Percentiles rank a stretch among this genome's conserved stretches.
These are phyloP conservation scores for Drosophila orosa DNA, from an alignment of 1,140 invertebrate species.

Conservation along the genomic window DNA sequence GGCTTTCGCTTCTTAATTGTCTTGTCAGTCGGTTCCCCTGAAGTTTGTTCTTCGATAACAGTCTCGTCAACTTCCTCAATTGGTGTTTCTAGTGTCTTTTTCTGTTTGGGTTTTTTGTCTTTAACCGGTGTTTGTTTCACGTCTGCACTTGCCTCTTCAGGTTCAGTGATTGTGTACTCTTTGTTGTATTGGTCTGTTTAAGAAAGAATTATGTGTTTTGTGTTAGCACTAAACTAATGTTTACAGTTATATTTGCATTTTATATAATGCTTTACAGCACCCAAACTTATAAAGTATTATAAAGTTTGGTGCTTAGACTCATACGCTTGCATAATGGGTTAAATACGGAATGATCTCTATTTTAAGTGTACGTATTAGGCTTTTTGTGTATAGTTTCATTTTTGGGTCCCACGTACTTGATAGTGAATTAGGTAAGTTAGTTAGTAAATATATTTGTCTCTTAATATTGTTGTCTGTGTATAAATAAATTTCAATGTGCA, in stretches of 20 bases:
- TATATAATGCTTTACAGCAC: conserved; percentile 76
- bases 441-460: conserved; percentile 59
- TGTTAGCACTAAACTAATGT: conserved; percentile 79
- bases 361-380: conserved; percentile 43
- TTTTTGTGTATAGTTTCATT: conserved; percentile 39
- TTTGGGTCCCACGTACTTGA: conserved; percentile 42
- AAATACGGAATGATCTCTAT: conserved; percentile 37
- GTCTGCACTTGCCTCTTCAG: conserved; percentile 81
- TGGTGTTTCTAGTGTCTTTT: conserved; percentile 54
- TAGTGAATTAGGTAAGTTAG: conserved; percentile 35
- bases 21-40: conserved; percentile 60
- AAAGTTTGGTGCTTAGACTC: conserved; percentile 54
- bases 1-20: conserved; percentile 63
- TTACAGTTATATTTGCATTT: conserved; percentile 80
- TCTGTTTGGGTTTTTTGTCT: conserved; percentile 68
- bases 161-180: conserved; percentile 84
- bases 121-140: conserved; percentile 79
- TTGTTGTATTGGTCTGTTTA: conserved; percentile 83
- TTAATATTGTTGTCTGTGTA: conserved; percentile 6
- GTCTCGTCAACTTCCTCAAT: conserved; percentile 65
- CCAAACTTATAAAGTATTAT: conserved; percentile 28
- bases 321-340: conserved; percentile 59
- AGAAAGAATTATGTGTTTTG: conserved; percentile 81
- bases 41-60: conserved; percentile 47
- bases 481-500: conserved; percentile 7